A percentile compares a stretch with the other conserved stretches of the same genome.
Conservation (phyloP, 2,888 invertebrate species). For the Coelinius sp. region DNA sequence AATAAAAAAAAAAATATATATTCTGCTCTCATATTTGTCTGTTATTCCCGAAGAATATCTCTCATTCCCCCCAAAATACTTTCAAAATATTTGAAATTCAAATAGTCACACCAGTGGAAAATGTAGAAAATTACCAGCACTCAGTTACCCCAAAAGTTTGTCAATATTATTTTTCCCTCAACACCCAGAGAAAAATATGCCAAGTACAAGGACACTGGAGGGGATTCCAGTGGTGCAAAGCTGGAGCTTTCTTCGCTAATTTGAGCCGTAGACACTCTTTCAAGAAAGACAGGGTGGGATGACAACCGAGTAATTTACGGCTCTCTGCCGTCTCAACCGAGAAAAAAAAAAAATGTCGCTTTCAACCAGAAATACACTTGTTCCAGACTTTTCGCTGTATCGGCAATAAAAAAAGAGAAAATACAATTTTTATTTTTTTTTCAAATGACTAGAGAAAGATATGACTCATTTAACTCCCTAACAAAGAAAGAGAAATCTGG, state of each 20-base stretch:
- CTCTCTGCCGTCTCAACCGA: conserved; percentile 30
- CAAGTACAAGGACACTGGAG: conserved; percentile 15
- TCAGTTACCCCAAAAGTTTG: conserved; percentile 4
- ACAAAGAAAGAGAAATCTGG: conserved; percentile 2
- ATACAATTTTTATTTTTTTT: not conserved
- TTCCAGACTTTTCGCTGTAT: conserved; percentile 14
- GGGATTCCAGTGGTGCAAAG: conserved; percentile 16
- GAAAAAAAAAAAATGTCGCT: conserved; percentile 24
- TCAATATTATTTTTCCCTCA: conserved; percentile 30
- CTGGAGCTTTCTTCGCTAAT: conserved; percentile 45
- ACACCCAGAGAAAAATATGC: not conserved
- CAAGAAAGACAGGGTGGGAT: conserved; percentile 17
- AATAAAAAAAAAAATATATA: no score
- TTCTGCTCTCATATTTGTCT: no score
- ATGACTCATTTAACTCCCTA: conserved; percentile 20
- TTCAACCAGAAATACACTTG: conserved; percentile 31
- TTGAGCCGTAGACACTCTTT: conserved; percentile 35
- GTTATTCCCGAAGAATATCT: no score
- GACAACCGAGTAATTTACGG: conserved; percentile 51
- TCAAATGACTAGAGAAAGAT: not conserved
- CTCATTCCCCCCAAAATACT: not conserved
- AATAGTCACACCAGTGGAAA: not conserved
- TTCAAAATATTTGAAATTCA: not conserved
- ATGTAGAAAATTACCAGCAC: not conserved
- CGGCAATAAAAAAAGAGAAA: conserved; percentile 2